These are phyloP conservation scores for Eupsittula cactorum DNA, from an alignment of 2,113 vertebrate species.

Conservation along the genomic window DNA sequence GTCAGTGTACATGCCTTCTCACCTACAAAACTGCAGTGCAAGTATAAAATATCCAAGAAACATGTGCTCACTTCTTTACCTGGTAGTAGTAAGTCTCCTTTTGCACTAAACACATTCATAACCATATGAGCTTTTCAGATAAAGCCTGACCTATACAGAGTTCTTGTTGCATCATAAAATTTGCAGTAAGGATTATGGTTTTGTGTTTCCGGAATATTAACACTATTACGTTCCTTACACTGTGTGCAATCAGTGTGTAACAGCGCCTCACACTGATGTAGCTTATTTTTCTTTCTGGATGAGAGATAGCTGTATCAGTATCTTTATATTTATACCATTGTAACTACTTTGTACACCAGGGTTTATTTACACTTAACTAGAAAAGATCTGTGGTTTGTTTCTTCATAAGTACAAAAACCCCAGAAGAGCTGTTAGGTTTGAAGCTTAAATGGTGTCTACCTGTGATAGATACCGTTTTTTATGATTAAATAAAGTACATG, in stretches of 20 bases:
- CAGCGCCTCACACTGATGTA: neutral
- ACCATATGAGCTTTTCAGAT: neutral
- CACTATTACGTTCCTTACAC: accelerated
- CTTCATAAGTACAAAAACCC: neutral
- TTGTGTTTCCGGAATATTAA: neutral
- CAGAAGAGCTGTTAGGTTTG: neutral
- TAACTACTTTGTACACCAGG: neutral
- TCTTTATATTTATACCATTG: neutral
- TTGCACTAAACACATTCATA: neutral
- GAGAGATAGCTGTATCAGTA: neutral
- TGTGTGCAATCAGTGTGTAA: neutral
- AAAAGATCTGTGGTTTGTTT: neutral
- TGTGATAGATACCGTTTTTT: neutral
- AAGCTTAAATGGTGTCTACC: neutral
- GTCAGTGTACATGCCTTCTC: neutral
- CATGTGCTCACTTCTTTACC: neutral
- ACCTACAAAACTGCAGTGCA: neutral
- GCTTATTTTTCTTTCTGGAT: neutral
- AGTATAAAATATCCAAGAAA: neutral
- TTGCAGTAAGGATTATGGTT: neutral
- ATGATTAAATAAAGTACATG: neutral
- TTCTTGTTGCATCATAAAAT: neutral
- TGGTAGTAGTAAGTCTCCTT: neutral
- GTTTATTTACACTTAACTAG: neutral
- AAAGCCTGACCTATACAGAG: neutral